Conservation (phyloP, 1,140 invertebrate genomes). For the Brachionus koreanus region DNA sequence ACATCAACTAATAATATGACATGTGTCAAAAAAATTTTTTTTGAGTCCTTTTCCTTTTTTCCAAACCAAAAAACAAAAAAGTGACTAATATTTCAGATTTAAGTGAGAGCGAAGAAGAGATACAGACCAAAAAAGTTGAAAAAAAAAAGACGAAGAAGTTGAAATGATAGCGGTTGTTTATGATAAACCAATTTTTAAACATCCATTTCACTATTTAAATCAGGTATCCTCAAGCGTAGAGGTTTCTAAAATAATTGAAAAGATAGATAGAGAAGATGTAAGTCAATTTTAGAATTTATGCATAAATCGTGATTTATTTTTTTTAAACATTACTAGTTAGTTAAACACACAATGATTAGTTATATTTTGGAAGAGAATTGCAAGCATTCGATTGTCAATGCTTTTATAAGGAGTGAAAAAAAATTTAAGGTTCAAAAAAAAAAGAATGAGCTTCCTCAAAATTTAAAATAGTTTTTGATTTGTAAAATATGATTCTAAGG, state of each 20-base stretch:
- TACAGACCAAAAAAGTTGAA: neutral
- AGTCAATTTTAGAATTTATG: neutral
- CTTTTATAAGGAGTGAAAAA: no score
- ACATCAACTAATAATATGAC: no score
- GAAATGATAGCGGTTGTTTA: neutral
- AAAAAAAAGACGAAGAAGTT: neutral
- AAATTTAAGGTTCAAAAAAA: no score
- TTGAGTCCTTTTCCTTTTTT: no score
- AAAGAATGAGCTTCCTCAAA: no score
- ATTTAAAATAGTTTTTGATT: no score
- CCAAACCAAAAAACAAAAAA: neutral
- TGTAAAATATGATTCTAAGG: neutral
- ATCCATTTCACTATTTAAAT: neutral
- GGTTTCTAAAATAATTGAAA: neutral
- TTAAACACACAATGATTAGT: no score
- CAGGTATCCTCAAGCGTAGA: neutral
- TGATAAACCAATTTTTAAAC: neutral
- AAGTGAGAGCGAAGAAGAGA: neutral
- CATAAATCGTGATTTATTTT: neutral
- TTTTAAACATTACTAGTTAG: no score
- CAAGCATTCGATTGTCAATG: no score
- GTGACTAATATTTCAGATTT: neutral
- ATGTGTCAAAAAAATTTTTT: no score
- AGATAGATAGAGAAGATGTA: neutral
- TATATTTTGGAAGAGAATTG: no score